A percentile compares a stretch with the other conserved stretches of the same genome.
Conservation (phyloP, 2,888 invertebrate genomes). For the Leucania comma region DNA sequence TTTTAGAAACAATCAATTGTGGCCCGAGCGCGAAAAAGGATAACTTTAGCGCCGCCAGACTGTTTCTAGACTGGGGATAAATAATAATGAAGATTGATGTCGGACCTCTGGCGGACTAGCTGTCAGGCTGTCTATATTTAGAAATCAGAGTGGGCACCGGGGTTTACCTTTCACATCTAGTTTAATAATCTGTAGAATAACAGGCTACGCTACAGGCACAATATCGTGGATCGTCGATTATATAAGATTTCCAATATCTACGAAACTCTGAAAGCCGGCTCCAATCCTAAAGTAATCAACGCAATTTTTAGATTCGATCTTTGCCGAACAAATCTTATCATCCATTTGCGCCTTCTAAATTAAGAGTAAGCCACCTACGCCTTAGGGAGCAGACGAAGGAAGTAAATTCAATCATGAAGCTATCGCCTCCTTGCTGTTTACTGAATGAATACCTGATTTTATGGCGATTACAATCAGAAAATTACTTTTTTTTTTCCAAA, state of each 20-base stretch:
- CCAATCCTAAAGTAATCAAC: slow-evolving; percentile 34
- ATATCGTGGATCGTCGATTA: slow-evolving; percentile 16
- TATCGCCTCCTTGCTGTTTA: slow-evolving; percentile 33
- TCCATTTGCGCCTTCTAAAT: slow-evolving; percentile 35
- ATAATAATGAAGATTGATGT: slow-evolving; percentile 2
- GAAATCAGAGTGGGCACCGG: background rate
- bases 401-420: slow-evolving; percentile 46
- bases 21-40: background rate
- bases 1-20: background rate
- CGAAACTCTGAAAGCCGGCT: background rate
- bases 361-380: slow-evolving; percentile 33
- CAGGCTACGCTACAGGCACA: background rate
- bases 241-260: slow-evolving; percentile 28
- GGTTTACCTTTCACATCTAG: background rate
- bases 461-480: slow-evolving; percentile 41
- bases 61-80: background rate
- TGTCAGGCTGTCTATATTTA: background rate
- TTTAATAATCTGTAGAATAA: background rate
- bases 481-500: slow-evolving; percentile 16
- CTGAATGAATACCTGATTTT: slow-evolving; percentile 32
- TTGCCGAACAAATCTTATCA: slow-evolving; percentile 20
- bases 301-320: slow-evolving; percentile 23
- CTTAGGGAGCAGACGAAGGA: slow-evolving; percentile 5
- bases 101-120: background rate
- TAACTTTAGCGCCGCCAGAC: background rate